These are phyloP conservation scores for Cotesia glomerata DNA, from an alignment of 1,140 invertebrate species.

Conservation along the genomic window DNA sequence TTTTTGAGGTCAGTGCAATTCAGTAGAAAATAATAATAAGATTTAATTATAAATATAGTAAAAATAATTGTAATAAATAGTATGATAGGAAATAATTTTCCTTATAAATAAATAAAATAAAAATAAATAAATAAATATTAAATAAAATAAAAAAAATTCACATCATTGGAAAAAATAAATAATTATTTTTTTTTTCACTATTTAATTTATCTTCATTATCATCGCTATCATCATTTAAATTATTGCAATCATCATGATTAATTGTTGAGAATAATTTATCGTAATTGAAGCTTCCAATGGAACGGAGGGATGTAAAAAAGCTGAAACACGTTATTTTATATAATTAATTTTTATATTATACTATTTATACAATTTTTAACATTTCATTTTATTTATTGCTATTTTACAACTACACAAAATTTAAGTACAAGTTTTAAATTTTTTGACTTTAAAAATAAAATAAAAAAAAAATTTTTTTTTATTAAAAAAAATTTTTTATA, in stretches of 20 bases:
- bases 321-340: constrained; percentile 57
- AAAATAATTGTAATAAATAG: neutral
- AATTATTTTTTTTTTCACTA: constrained; percentile 2
- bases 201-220: constrained; percentile 1
- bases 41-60: constrained; percentile 12
- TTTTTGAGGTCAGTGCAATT: constrained; percentile 4
- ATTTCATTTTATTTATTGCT: constrained; percentile 30
- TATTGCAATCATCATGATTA: neutral
- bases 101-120: constrained; percentile 29
- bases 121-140: constrained; percentile 34
- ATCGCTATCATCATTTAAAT: neutral
- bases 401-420: constrained; percentile 21
- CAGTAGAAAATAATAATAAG: too few species aligned
- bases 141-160: neutral
- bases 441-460: neutral
- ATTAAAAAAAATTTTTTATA: neutral
- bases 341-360: constrained; percentile 21
- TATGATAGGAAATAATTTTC: constrained; percentile 23
- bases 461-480: neutral
- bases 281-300: constrained; percentile 41
- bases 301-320: constrained; percentile 56
- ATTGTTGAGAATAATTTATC: constrained; percentile 21
- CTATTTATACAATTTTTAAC: neutral
- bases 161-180: constrained; percentile 24
- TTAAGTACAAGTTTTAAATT: constrained; percentile 29